phyloP scores from a whole-genome alignment of 30 jellyfish, hydroid and myxozoan species.

The Cassiopea andromeda region DNA sequence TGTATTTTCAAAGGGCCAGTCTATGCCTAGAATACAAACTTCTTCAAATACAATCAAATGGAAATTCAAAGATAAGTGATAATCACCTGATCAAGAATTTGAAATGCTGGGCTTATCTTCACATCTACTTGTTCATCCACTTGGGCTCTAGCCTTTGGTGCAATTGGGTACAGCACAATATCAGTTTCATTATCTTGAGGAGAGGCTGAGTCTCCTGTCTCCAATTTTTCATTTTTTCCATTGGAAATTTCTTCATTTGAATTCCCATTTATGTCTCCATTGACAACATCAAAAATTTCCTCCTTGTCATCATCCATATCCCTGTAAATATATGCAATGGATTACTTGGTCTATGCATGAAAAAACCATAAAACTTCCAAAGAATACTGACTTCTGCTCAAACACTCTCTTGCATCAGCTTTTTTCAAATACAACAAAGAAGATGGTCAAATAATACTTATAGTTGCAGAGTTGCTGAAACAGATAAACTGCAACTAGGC shows the following conservation, averaged over 20 bases:
- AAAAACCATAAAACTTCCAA: too few species aligned
- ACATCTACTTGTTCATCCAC: slow-evolving; percentile 76
- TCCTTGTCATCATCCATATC: background rate
- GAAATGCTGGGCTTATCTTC: slow-evolving; percentile 71
- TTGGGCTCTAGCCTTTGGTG: slow-evolving; percentile 52
- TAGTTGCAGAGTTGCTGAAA: too few species aligned
- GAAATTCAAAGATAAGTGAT: background rate
- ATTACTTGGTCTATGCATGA: too few species aligned
- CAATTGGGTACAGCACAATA: slow-evolving; percentile 61
- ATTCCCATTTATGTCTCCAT: background rate
- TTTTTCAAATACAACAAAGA: too few species aligned
- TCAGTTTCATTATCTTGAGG: background rate
- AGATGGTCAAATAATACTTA: too few species aligned
- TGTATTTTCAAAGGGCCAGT: too few species aligned
- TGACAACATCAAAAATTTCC: background rate
- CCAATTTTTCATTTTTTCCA: background rate
- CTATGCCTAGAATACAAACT: too few species aligned
- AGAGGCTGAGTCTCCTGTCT: background rate
- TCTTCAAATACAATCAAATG: too few species aligned
- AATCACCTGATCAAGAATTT: slow-evolving; percentile 67
- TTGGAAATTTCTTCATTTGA: background rate
- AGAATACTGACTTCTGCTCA: too few species aligned
- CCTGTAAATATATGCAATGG: background rate
- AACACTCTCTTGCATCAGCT: too few species aligned
- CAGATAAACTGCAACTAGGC: too few species aligned